A percentile compares a stretch with the other conserved stretches of the same genome.
These are phyloP conservation scores for Petaurus breviceps DNA, from an alignment of 2,113 vertebrate genomes.

Conservation along the genomic window DNA sequence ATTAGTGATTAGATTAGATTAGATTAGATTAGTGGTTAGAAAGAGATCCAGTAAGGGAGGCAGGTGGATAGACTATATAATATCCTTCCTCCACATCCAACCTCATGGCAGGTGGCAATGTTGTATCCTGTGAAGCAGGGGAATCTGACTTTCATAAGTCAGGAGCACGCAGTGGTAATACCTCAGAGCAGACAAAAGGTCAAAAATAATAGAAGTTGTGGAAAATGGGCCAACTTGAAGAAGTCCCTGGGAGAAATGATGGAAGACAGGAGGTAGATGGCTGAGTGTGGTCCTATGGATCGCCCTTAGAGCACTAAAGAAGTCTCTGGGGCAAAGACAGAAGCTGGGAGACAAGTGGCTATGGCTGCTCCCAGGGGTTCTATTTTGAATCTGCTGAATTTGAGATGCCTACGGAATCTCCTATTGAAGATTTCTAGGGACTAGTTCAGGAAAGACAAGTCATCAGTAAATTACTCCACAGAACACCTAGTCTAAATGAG, in stretches of 20 bases:
- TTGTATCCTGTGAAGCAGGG: background rate
- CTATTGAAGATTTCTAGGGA: background rate
- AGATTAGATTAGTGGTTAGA: background rate
- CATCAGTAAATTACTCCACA: background rate
- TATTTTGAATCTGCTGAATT: background rate
- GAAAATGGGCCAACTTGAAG: background rate
- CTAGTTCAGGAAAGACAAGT: background rate
- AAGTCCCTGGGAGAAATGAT: background rate
- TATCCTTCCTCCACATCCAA: background rate
- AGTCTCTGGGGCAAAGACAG: background rate
- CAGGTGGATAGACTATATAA: background rate
- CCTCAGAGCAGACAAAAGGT: background rate
- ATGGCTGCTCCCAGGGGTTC: background rate
- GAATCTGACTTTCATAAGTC: background rate
- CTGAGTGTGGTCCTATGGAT: background rate
- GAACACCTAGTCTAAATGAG: background rate
- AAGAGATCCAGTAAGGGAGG: background rate
- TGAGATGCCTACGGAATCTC: background rate
- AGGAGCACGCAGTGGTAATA: background rate
- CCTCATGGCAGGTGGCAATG: background rate
- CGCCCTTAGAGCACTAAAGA: background rate
- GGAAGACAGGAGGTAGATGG: background rate
- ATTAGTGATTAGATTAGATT: too few relatives aligned
- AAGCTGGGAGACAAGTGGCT: background rate
- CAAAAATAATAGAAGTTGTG: background rate